These are phyloP conservation scores for Tetanocera ferruginea DNA, from an alignment of 2,888 invertebrate genomes.

Conservation along the genomic window DNA sequence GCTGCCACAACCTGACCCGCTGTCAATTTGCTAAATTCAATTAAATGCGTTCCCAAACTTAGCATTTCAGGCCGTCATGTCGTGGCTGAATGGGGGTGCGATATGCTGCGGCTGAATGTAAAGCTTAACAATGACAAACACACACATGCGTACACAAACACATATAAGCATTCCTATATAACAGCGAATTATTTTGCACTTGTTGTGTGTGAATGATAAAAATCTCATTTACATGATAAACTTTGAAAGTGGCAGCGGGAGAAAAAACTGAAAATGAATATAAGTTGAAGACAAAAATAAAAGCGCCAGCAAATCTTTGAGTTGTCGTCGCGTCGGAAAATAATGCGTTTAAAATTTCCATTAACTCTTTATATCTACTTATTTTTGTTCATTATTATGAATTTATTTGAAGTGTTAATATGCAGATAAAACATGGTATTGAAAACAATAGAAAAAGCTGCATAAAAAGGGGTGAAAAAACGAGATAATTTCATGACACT, in stretches of 20 bases:
- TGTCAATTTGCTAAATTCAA: constrained; percentile 28
- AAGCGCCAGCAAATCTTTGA: neutral
- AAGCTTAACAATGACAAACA: neutral
- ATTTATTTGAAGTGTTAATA: constrained; percentile 3
- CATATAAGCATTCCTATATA: neutral
- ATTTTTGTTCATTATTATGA: neutral
- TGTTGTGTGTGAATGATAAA: constrained; percentile 48
- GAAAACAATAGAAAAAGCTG: constrained; percentile 5
- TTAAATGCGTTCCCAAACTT: constrained; percentile 22
- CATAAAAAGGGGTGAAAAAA: neutral
- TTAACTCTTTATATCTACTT: constrained; percentile 8
- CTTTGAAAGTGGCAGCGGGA: neutral
- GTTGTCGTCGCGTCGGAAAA: constrained; percentile 9
- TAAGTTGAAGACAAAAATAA: neutral
- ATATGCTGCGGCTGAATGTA: no score
- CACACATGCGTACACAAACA: neutral
- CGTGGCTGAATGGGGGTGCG: neutral
- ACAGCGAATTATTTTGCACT: neutral
- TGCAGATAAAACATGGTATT: neutral
- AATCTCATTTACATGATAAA: constrained; percentile 51
- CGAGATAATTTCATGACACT: no score
- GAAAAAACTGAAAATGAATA: neutral
- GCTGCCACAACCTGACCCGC: constrained; percentile 17
- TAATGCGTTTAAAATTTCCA: constrained; percentile 29
- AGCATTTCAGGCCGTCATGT: neutral